Conservation (phyloP, 1,140 invertebrate genomes). For the Aphelenchoides besseyi region DNA sequence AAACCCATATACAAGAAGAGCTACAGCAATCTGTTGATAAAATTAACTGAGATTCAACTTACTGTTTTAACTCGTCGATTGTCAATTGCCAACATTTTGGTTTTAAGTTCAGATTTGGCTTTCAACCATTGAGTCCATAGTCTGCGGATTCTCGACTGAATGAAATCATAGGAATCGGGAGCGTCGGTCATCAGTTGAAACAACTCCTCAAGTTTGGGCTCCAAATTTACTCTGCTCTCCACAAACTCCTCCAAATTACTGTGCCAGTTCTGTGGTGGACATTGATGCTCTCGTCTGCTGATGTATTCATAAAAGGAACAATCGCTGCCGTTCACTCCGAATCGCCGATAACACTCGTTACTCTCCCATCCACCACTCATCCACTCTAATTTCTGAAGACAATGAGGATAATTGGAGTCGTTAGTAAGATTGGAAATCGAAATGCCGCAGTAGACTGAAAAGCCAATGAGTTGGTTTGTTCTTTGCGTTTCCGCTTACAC, state of each 20-base stretch:
- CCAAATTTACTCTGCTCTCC: not conserved
- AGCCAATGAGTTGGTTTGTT: no score
- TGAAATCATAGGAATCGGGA: constrained; percentile 63
- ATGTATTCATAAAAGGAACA: constrained; percentile 65
- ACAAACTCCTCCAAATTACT: not conserved
- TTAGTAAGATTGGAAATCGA: not conserved
- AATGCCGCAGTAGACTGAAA: constrained; percentile 4
- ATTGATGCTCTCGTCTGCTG: constrained; percentile 61
- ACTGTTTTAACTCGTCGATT: constrained; percentile 50
- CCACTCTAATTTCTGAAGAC: constrained; percentile 57
- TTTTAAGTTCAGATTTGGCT: constrained; percentile 48
- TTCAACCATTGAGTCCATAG: constrained; percentile 63
- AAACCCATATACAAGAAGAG: constrained; percentile 65
- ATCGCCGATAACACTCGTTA: constrained; percentile 63
- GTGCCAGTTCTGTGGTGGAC: constrained; percentile 28
- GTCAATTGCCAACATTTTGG: constrained; percentile 48
- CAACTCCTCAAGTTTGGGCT: not conserved
- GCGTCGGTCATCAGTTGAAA: constrained; percentile 55
- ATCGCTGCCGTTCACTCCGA: constrained; percentile 64
- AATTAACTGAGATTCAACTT: constrained; percentile 2
- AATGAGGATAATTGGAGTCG: constrained; percentile 27
- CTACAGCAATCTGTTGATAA: constrained; percentile 40
- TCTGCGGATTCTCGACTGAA: constrained; percentile 62
- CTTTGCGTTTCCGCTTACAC: no score
- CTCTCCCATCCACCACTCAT: constrained; percentile 64